These are phyloP conservation scores for Suncus etruscus DNA, from an alignment of 2,113 vertebrate genomes.

Conservation along the genomic window DNA sequence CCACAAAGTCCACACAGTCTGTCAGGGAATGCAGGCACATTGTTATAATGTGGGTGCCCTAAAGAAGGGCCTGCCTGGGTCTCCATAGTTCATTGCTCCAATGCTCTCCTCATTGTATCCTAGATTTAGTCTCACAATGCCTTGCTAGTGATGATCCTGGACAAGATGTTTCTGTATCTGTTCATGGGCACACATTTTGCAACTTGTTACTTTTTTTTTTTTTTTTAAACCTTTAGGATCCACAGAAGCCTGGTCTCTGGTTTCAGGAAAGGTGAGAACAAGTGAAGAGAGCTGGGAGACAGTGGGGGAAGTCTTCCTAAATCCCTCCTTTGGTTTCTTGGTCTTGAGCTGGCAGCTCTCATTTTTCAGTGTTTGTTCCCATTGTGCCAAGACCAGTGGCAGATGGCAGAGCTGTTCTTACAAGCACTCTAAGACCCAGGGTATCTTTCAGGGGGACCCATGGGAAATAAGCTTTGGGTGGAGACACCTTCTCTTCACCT, in stretches of 20 bases:
- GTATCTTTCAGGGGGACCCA: conserved; percentile 40
- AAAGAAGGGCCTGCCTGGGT: background rate
- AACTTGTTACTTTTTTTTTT: background rate
- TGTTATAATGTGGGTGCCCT: background rate
- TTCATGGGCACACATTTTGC: no score
- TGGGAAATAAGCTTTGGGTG: background rate
- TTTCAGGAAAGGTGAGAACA: background rate
- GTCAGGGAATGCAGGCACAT: background rate
- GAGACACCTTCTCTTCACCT: background rate
- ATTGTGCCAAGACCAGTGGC: background rate
- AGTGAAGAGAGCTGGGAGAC: background rate
- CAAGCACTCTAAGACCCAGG: background rate
- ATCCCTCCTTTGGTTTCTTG: background rate
- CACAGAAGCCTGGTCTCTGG: background rate
- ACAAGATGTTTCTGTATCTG: background rate
- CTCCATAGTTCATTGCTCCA: background rate
- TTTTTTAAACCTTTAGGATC: background rate
- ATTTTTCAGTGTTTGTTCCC: conserved; percentile 18
- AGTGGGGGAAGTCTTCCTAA: background rate
- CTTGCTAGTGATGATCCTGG: background rate
- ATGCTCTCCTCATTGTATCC: background rate
- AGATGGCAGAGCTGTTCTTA: conserved; percentile 4
- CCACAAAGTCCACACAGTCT: background rate
- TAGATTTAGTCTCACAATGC: background rate
- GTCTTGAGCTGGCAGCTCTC: background rate